Evolutionary conservation across 1,140 invertebrate genomes (phyloP), one percentile per base, ranked within the genome.

Genomic region (Ephestia elutella): DNA sequence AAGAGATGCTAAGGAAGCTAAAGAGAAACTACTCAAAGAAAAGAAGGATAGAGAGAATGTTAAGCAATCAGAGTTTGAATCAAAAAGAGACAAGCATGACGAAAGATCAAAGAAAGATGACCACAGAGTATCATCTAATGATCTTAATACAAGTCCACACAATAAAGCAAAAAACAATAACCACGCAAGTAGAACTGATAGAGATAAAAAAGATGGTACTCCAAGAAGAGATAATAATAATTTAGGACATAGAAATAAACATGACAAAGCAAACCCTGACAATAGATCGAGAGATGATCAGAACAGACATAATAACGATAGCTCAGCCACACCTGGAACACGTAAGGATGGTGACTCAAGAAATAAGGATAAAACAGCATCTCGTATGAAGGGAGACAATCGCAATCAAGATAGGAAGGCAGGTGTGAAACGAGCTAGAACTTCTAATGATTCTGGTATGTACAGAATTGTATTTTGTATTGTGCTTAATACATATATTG

Each of bases 1-100:
- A 18, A 73, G 25, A 60, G 49, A 49, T 13, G 28, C 15, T 32
- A 57, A 60, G 56, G 18, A 57, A 54, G 57, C 38, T 10, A 44
- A 44, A 15, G 38, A 44, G 2, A 44, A 15, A 15, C 13, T 15
- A 15, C 15, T 15, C 5, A 56, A 13, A 60, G 51, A 65, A 28
- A 54, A 44, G 38, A 54, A 44, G n/a, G 38, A 44, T 15, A 44
- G n/a, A 10, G 38, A 44, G 11, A 32, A 32, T 32, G 9, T 7
- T 7, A 25, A 25, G 21, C 21, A 25, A 25, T 25, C 7, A 25
- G 21, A 25, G 7, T 3, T 2, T 3, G 21, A 25, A 25, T 25
- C 2, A 25, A 2, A 25, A 25, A 25, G 21, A 2, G 51, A 58
- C 9, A 30, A 35, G 9, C n/a, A 10, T 25, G 21, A 49, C 4